Conservation (phyloP, 2,797 vertebrate genomes). For the Centropyge bicolor region DNA sequence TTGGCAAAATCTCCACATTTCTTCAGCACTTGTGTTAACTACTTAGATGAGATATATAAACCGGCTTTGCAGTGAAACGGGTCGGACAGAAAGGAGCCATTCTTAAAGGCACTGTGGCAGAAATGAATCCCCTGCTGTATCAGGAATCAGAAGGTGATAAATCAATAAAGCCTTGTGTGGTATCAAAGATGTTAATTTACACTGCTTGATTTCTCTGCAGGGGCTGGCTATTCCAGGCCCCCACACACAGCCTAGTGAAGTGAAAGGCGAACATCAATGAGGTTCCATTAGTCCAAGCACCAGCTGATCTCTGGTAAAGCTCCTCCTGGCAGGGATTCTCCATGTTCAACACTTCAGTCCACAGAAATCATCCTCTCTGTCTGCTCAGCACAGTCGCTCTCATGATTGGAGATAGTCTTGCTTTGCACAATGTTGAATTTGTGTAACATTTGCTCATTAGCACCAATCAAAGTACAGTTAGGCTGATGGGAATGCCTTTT, state of each 20-base stretch:
- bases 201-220: conserved; percentile 49
- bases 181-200: conserved; percentile 39
- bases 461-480: not conserved
- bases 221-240: conserved; percentile 24
- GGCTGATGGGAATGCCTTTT: not conserved
- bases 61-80: not conserved
- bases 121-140: conserved; percentile 24
- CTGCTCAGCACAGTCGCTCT: not conserved
- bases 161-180: conserved; percentile 37
- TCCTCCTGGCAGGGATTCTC: conserved; percentile 19
- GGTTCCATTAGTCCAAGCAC: conserved; percentile 63
- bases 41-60: not conserved
- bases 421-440: not conserved
- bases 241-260: conserved; percentile 28
- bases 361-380: not conserved
- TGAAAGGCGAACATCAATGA: conserved; percentile 50
- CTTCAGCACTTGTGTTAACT: not conserved
- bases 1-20: not conserved
- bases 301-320: conserved; percentile 55
- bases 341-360: not conserved
- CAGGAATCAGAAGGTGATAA: not conserved
- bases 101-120: conserved; percentile 24
- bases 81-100: not conserved
- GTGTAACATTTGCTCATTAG: no score
- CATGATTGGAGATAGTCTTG: not conserved